Conservation (phyloP, 2,888 invertebrate species). For the Apamea anceps region DNA sequence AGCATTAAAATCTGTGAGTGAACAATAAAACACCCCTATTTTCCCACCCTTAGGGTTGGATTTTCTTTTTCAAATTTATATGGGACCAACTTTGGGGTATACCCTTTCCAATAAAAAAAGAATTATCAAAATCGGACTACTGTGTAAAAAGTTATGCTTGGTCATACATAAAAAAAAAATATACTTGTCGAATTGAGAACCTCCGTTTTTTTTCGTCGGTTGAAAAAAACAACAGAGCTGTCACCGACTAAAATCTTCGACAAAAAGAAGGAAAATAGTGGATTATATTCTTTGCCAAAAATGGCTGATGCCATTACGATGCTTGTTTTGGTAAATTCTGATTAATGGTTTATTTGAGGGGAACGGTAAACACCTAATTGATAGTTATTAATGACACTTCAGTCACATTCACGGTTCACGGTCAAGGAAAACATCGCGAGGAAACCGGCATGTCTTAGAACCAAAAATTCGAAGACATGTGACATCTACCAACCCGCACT, state of each 20-base stretch:
- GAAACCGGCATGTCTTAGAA: background rate
- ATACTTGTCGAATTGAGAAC: no score
- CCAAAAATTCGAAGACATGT: background rate
- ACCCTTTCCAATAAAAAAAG: no score
- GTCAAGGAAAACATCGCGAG: background rate
- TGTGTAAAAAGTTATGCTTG: no score
- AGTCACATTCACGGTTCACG: conserved; percentile 4
- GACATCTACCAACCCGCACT: background rate
- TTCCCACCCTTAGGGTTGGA: no score
- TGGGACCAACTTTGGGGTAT: no score
- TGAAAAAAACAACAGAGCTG: background rate
- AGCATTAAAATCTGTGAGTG: no score
- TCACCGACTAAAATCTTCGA: background rate
- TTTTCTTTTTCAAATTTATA: no score
- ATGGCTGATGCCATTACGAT: conserved; percentile 8
- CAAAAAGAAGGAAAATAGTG: background rate
- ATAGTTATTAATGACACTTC: conserved; percentile 55
- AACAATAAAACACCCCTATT: no score
- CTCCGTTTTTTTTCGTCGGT: no score
- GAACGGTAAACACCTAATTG: conserved; percentile 52
- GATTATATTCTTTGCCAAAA: conserved; percentile 13
- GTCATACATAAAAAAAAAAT: no score
- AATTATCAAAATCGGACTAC: no score
- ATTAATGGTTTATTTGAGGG: conserved; percentile 52
- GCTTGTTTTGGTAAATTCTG: conserved; percentile 52